Base-by-base conservation (phyloP, 2,797 vertebrate genomes). In the Harpagifer antarcticus region DNA sequence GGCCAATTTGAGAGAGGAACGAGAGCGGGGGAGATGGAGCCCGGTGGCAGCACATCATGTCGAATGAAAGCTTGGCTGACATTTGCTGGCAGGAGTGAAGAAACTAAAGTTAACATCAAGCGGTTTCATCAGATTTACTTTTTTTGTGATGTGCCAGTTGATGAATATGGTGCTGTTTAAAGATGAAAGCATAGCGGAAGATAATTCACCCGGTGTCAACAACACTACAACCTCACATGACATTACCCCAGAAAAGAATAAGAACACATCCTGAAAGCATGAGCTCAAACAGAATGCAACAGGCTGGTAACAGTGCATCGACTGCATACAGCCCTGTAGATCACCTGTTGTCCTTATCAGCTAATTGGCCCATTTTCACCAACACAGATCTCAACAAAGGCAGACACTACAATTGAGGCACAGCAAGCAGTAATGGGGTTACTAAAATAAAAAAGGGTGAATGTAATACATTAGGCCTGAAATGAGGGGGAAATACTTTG, bases 141-240 rank as follows among this genome's bases (percentile, higher is more conserved):
- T 42, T 11, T 33, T 31, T 10, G 64, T 19, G 58, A 57, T 78
- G 63, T 87, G 82, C 71, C 80, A 82, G 83, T 71, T 81, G 85
- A 92, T 77, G 57, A 82, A 76, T 54, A 12, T n/a, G 59, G 55
- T 23, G 68, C 74, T 68, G 65, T 71, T 79, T 20, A 66, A 74
- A 85, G 76, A 89, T 85, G 72, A 87, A 88, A 89, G 85, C 40
- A 49, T 45, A 66, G 12, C 58, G 42, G 53, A 62, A 62, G 64
- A 76, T 79, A 82, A 81, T 78, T 89, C 76, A 85, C 72, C 74
- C 42, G 62, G 57, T 76, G 72, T 89, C 86, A 89, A 85, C 81
- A 79, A 59, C 55, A n/a, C n/a, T n/a, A n/a, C n/a, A n/a, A n/a
- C n/a, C 47, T 14, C 19, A 74, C 62, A 69, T 84, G 70, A 65